Evolutionary conservation across 2,888 invertebrate species (phyloP), one percentile per base, ranked within the genome.

Genomic region (Eristalinus aeneus): DNA sequence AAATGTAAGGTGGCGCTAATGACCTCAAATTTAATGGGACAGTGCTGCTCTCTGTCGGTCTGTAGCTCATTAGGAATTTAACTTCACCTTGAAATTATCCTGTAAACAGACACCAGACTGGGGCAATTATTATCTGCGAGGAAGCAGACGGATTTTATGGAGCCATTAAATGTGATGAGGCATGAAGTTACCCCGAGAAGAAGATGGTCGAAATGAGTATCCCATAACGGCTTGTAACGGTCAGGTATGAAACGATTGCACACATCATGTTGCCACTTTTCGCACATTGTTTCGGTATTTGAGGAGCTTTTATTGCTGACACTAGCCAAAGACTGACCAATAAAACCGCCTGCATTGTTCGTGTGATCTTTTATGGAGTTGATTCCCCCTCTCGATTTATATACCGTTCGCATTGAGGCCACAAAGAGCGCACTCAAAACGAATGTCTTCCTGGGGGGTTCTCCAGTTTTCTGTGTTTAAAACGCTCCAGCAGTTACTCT

Each of bases 51-150:
- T 53, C 53, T 46, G 0, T 53, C 46, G 46, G 65, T 31, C 65
- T 20, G 31, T 0, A 20, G n/a, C 16, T 46, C 31, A 54, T 67
- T 53, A 53, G 32, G 46, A 67, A 53, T 67, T 67, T 54, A 32
- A 54, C 53, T 32, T 67, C 36, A 32, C 31, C 8, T 67, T 67
- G 11, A 67, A 67, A 67, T 32, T 16, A 67, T 11, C 53, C 16
- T 32, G 53, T 20, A 53, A 67, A 53, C 46, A 31, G 16, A n/a
- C 46, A 8, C 46, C 46, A 46, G 46, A 16, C 46, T 46, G 46
- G 23, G 12, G 65, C 65, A 46, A 64, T 65, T 31, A 65, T 11
- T 11, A 20, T n/a, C 53, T 27, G 5, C 4, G 27, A 11, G 12
- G 65, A 3, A 16, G 46, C 46, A 65, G n/a, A 27, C 53, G n/a